Evolutionary conservation across 2,797 vertebrate genomes (phyloP).

Genomic region (Characodon lateralis): DNA sequence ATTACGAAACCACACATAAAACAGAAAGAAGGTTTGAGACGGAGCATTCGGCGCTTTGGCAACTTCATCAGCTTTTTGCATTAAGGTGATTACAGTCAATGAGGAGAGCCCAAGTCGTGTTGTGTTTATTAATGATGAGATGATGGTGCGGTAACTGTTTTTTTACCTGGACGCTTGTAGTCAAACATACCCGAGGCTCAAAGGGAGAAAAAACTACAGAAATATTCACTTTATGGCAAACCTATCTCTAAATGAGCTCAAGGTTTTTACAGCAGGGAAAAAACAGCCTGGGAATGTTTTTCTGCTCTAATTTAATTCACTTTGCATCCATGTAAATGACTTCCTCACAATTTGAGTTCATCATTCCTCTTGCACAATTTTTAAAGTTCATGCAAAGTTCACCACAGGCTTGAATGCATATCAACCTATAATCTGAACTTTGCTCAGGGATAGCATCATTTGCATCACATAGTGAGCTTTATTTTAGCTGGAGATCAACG

Average conservation of each 20-base stretch:
- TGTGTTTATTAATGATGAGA: slow-evolving; percentile 51
- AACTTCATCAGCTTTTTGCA: slow-evolving; percentile 74
- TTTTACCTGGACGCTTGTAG: slow-evolving; percentile 43
- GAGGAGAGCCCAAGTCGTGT: slow-evolving; percentile 31
- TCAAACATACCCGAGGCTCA: neutral
- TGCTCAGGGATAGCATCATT: neutral
- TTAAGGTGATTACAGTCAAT: slow-evolving; percentile 72
- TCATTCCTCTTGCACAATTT: neutral
- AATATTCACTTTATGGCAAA: too few species aligned
- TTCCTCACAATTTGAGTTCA: slow-evolving; percentile 1
- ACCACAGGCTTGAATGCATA: slow-evolving; percentile 1
- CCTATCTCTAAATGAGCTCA: neutral
- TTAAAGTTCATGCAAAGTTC: slow-evolving; percentile 14
- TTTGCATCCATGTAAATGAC: neutral
- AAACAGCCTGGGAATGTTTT: neutral
- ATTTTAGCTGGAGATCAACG: neutral
- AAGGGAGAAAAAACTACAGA: neutral
- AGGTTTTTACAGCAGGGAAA: neutral
- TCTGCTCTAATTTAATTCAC: neutral
- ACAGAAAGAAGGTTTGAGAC: slow-evolving; percentile 48
- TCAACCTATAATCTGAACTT: slow-evolving; percentile 8
- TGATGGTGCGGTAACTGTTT: slow-evolving; percentile 22
- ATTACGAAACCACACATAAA: slow-evolving; percentile 74
- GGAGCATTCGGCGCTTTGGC: slow-evolving; percentile 53
- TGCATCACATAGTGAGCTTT: neutral